These are phyloP conservation scores for Microchirus variegatus DNA, from an alignment of 2,797 vertebrate genomes.

Conservation along the genomic window DNA sequence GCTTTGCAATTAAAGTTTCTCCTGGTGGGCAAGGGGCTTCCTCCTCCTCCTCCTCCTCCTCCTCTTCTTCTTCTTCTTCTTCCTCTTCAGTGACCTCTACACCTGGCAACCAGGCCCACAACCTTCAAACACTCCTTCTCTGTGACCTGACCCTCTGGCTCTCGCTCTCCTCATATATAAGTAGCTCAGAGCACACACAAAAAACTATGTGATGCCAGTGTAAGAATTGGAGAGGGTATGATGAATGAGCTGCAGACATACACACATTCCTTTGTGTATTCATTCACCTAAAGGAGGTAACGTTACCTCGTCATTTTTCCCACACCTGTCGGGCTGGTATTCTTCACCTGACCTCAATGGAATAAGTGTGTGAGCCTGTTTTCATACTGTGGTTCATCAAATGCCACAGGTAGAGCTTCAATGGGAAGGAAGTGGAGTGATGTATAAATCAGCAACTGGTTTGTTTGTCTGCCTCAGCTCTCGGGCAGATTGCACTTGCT, in stretches of 20 bases:
- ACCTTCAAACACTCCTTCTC: constrained; percentile 34
- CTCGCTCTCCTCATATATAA: constrained; percentile 3
- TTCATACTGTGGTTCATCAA: constrained; percentile 12
- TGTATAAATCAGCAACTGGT: constrained; percentile 66
- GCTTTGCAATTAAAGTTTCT: not conserved
- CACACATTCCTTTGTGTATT: constrained; percentile 43
- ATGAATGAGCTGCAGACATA: constrained; percentile 36
- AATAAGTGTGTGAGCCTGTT: constrained; percentile 1
- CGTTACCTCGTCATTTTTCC: constrained; percentile 44
- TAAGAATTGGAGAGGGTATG: constrained; percentile 17
- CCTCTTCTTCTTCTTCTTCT: constrained; percentile 7
- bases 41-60: constrained; percentile 1
- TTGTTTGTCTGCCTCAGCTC: constrained; percentile 63
- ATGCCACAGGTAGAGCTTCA: constrained; percentile 1
- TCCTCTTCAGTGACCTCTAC: constrained; percentile 26
- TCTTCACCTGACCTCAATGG: constrained; percentile 14
- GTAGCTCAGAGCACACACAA: not conserved
- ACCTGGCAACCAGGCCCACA: constrained; percentile 16
- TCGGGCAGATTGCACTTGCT: constrained; percentile 66
- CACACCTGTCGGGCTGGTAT: constrained; percentile 17
- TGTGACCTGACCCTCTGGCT: constrained; percentile 21
- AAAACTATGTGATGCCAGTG: constrained; percentile 1
- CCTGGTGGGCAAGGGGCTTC: not conserved
- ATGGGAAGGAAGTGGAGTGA: constrained; percentile 25
- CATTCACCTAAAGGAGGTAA: constrained; percentile 39